Evolutionary conservation across 2,113 vertebrate species (phyloP), one percentile per base, ranked within the genome.

Genomic region (Oxygymnocypris stewartii): DNA sequence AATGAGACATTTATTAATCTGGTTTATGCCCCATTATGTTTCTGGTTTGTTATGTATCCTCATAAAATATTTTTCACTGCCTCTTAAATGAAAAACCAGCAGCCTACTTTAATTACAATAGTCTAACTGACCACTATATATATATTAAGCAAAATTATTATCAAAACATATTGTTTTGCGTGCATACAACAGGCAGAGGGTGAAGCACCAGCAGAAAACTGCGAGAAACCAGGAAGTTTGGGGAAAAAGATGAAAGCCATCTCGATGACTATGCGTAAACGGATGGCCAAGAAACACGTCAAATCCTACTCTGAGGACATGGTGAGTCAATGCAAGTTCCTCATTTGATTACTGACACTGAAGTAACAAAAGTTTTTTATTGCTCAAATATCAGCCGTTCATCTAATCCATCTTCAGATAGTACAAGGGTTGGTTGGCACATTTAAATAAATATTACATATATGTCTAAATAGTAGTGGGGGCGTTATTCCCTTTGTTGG

Each of bases 201-300:
- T 47, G 94, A 96, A 84, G 82, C 90, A 6, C 83, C 89, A 85
- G 90, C 85, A 88, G 96, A 96, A 86, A 90, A 63, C 85, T 92
- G 89, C 88, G 96, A 97, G 78, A 98, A 96, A 93, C 90, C 92
- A n/a, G 94, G 93, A 69, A 92, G 96, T 85, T 86, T 99, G 87
- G 93, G 96, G 20, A 98, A 97, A 93, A 99, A 97, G 93, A 97
- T 99, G 96, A 96, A 96, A 91, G 96, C 94, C 40, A 99, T 99
- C 92, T 98, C 98, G 13, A 93, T 97, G 90, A 99, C 98, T 74
- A 98, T 99, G 97, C 96, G 94, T 92, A 96, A 95, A 89, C 99
- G 94, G 94, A 96, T 96, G 95, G 95, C 95, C 35, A 99, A 95
- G 92, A 99, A 97, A 88, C 96, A 97, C 44, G 90, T 90, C 89